phyloP scores from a whole-genome alignment of 2,797 vertebrate species.

The Sphenodon punctatus region DNA sequence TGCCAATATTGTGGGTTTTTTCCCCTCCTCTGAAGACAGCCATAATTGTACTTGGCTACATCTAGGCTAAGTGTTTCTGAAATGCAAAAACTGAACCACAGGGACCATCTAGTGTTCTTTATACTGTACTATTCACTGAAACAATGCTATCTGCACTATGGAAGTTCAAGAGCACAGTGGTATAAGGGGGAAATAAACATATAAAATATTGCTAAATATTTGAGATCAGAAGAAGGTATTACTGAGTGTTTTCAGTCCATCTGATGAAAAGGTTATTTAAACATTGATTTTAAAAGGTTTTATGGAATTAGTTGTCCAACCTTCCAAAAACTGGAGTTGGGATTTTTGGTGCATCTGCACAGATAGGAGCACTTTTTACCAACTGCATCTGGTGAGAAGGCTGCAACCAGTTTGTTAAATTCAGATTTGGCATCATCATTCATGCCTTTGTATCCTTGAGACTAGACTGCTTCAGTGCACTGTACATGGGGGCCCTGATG shows the following conservation, averaged over 20 bases:
- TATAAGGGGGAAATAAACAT: background rate
- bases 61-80: slow-evolving; percentile 2
- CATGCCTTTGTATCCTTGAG: too few relatives aligned
- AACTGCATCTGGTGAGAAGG: too few relatives aligned
- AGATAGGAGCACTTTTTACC: too few relatives aligned
- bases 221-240: too few relatives aligned
- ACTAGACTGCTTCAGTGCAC: too few relatives aligned
- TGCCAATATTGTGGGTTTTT: slow-evolving; percentile 49
- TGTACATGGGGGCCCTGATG: too few relatives aligned
- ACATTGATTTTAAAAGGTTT: too few relatives aligned
- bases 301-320: background rate
- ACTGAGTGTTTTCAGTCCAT: too few relatives aligned
- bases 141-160: rapidly evolving
- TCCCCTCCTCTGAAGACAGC: slow-evolving; percentile 30
- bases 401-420: too few relatives aligned
- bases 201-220: background rate
- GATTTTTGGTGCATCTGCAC: background rate
- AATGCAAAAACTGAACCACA: slow-evolving; percentile 69
- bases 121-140: background rate
- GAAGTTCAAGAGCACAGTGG: too few relatives aligned
- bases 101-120: slow-evolving; percentile 76
- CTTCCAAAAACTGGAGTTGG: background rate
- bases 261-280: too few relatives aligned
- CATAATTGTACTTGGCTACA: slow-evolving; percentile 47
- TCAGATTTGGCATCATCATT: too few relatives aligned